phyloP scores from a whole-genome alignment of 2,113 vertebrate genomes.

The Perca fluviatilis region DNA sequence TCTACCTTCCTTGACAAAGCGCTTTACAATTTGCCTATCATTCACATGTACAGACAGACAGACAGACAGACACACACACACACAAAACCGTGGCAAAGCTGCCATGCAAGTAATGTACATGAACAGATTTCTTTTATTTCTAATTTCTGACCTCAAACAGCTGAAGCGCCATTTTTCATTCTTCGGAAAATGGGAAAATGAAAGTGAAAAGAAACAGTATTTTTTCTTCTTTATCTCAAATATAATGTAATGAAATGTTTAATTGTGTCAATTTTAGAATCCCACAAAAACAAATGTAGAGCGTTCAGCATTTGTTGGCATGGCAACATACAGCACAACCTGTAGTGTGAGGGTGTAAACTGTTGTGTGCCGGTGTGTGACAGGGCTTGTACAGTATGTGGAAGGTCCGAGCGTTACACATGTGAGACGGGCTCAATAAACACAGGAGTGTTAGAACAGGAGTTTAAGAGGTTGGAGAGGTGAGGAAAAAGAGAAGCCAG shows the following conservation, averaged over 20 bases:
- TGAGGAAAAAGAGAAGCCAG: conserved; percentile 38
- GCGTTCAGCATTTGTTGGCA: conserved; percentile 20
- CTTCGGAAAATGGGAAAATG: not conserved
- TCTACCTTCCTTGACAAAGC: too few relatives aligned
- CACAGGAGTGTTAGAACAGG: conserved; percentile 30
- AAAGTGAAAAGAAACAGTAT: too few relatives aligned
- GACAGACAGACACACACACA: not conserved
- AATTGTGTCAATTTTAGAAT: not conserved
- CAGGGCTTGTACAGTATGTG: conserved; percentile 3
- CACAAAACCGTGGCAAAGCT: too few relatives aligned
- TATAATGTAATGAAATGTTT: not conserved
- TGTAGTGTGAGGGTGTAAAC: not conserved
- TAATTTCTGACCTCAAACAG: too few relatives aligned
- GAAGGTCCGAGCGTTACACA: conserved; percentile 17
- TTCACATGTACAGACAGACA: too few relatives aligned
- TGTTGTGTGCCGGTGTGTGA: conserved; percentile 5
- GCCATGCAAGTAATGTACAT: too few relatives aligned
- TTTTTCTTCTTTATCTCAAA: not conserved
- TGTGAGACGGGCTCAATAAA: conserved; percentile 46
- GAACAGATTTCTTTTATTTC: too few relatives aligned
- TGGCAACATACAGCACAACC: conserved; percentile 15
- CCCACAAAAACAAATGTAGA: not conserved
- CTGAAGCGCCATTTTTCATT: not conserved
- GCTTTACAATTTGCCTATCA: too few relatives aligned
- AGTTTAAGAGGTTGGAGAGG: conserved; percentile 52